Evolutionary conservation across 2,113 vertebrate genomes (phyloP).

Genomic region (Callospermophilus lateralis): DNA sequence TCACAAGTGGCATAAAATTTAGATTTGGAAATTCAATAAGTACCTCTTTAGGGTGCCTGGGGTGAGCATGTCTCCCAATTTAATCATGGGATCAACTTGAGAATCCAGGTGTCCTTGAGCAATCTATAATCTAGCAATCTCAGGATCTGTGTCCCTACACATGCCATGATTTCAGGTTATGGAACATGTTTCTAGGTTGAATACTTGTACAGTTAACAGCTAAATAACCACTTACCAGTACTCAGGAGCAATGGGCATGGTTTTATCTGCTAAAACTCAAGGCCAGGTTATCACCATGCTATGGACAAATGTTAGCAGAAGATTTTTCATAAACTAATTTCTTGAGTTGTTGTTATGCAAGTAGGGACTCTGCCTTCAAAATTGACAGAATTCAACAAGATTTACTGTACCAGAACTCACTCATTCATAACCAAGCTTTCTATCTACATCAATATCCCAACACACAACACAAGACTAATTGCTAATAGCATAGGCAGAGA

Average conservation of each 20-base stretch:
- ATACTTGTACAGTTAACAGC: not conserved
- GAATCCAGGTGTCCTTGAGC: too few species aligned
- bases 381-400: not conserved
- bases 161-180: too few species aligned
- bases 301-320: not conserved
- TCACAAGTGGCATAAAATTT: not conserved
- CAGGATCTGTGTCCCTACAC: not conserved
- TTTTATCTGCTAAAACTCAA: not conserved
- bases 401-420: not conserved
- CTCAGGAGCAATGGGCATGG: not conserved
- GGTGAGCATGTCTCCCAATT: not conserved
- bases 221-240: not conserved
- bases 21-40: not conserved
- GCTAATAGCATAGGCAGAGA: not conserved
- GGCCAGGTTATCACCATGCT: not conserved
- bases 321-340: not conserved
- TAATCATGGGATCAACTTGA: not conserved
- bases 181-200: too few species aligned
- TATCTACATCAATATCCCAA: not conserved
- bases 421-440: not conserved
- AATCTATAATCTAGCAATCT: not conserved
- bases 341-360: not conserved
- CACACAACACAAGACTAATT: not conserved
- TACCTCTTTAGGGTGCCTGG: not conserved
- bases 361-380: not conserved